Base-by-base conservation (phyloP, 2,113 vertebrate genomes). In the Callithrix jacchus region DNA sequence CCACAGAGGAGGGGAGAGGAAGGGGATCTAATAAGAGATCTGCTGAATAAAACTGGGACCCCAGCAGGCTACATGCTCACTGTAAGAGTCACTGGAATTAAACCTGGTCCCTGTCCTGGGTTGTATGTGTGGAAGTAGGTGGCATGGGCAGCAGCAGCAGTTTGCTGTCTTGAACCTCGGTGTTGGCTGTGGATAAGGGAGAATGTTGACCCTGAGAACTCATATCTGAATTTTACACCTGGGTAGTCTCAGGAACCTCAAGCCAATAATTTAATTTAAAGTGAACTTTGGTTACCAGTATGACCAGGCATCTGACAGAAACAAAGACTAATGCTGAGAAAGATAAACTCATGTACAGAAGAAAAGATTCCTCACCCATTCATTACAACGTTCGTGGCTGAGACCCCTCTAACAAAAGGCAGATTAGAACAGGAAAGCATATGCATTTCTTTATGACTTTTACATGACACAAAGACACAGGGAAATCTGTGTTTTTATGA, bases 231-330 rank as follows among this genome's bases (percentile, higher is more conserved):
- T 93, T 71, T 95, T 71, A 84, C 47, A 56, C 18, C 79, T 84
- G 56, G 40, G 40, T 89, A 10, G 8, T 87, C 47, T 76, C 42
- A 81, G 25, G 30, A 85, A 87, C 8, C 10, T 92, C 11, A 87
- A 76, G 40, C 42, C 42, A 87, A 6, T 92, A 87, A 70, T 93
- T 94, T 76, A 87, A 82, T 76, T 71, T 83, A 88, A 79, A 76
- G 16, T 77, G 12, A 89, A 61, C 27, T 40, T 91, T 89, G 8
- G 52, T 61, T 73, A 95, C 64, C 8, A 81, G 4, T 58, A 37
- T 68, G 35, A 86, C 1, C 25, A 42, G 47, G 14, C 54, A 23
- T 91, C 45, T 47, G 45, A 10, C 11, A 88, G 58, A 91, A 74
- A 21, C 61, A 42, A 94, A 58, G n/a, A 3, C 8, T 89, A 90